Evolutionary conservation across 2,113 vertebrate genomes (phyloP).

Genomic region (Orthochromis malagaraziensis): DNA sequence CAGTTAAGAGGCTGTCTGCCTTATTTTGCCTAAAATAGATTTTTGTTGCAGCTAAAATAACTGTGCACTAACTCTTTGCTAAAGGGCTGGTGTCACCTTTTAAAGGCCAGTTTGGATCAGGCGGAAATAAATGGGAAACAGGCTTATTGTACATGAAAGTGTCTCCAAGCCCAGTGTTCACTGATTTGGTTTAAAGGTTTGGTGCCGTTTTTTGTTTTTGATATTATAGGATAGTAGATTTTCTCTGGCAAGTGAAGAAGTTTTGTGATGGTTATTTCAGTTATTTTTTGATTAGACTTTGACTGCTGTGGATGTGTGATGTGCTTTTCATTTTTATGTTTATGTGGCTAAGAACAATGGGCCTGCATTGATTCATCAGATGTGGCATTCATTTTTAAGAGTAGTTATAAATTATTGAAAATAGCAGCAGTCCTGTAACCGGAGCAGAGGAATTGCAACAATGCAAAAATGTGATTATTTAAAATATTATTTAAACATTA

Average conservation of each 20-base stretch:
- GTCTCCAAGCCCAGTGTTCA: neutral
- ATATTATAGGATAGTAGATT: neutral
- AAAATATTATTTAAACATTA: neutral
- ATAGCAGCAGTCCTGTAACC: neutral
- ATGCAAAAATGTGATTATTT: neutral
- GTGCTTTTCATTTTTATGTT: neutral
- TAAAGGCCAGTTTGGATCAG: neutral
- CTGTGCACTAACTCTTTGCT: neutral
- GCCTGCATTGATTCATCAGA: neutral
- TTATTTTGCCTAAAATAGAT: neutral
- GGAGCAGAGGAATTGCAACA: neutral
- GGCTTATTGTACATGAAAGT: neutral
- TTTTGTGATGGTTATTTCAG: neutral
- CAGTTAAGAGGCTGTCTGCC: neutral
- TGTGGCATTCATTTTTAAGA: neutral
- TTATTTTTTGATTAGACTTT: neutral
- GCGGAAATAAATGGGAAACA: neutral
- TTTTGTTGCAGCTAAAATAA: neutral
- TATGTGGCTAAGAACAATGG: neutral
- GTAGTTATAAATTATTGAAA: neutral
- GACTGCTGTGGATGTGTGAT: neutral
- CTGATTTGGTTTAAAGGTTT: neutral
- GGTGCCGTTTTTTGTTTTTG: neutral
- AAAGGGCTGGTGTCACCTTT: neutral
- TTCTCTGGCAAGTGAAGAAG: neutral